phyloP scores from a whole-genome alignment of 1,140 invertebrate species.

The Camponotus pennsylvanicus region DNA sequence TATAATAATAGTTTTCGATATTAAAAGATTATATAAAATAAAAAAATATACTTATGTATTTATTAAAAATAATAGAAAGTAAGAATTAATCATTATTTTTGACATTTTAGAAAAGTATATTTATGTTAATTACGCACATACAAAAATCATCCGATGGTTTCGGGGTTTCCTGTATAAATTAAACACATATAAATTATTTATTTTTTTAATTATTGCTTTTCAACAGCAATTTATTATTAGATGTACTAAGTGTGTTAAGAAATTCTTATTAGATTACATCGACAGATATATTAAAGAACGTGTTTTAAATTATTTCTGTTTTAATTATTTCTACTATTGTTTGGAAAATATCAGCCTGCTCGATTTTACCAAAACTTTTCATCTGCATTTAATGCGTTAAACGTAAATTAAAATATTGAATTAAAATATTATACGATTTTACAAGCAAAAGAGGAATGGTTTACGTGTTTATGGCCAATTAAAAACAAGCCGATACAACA shows the following conservation, averaged over 20 bases:
- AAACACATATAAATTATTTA: not conserved
- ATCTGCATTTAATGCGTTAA: conserved; percentile 1
- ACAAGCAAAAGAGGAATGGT: not conserved
- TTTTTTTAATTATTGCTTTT: not conserved
- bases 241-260: not conserved
- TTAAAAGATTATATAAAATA: not conserved
- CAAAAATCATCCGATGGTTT: not conserved
- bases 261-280: not conserved
- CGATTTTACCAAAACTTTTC: conserved; percentile 36
- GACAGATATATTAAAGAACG: not conserved
- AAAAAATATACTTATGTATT: not conserved
- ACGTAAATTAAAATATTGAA: not conserved
- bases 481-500: conserved; percentile 1
- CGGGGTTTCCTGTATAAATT: conserved; percentile 8
- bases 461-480: conserved; percentile 18
- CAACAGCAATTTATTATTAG: not conserved
- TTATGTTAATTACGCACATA: not conserved
- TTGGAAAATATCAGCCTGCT: conserved; percentile 10
- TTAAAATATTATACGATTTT: conserved; percentile 19
- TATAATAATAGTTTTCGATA: not conserved
- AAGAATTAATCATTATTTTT: not conserved
- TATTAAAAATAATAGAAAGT: not conserved
- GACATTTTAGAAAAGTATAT: not conserved
- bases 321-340: not conserved
- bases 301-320: not conserved